Conservation (phyloP, 2,888 invertebrate species). For the Drosophila siamana region DNA sequence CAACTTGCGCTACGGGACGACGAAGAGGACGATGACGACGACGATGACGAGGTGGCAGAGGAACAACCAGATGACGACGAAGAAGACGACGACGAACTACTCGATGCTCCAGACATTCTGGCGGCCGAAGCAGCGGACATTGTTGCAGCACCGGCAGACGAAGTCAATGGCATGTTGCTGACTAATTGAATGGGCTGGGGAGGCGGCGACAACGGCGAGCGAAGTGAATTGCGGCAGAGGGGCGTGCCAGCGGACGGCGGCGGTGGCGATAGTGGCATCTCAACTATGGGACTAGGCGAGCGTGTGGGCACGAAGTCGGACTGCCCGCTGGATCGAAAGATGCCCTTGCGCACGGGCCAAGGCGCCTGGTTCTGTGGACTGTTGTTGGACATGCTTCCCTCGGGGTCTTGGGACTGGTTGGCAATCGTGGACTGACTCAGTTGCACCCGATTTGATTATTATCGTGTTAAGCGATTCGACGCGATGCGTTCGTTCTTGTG, state of each 20-base stretch:
- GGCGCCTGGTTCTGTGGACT: constrained; percentile 87
- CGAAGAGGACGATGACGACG: constrained; percentile 66
- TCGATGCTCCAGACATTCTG: constrained; percentile 56
- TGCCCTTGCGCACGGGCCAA: constrained; percentile 90
- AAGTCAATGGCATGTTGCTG: constrained; percentile 69
- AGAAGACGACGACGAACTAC: constrained; percentile 41
- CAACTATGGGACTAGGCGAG: constrained; percentile 85
- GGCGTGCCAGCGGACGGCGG: constrained; percentile 69
- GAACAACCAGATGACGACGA: constrained; percentile 49
- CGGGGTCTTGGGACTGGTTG: no score
- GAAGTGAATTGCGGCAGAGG: constrained; percentile 62
- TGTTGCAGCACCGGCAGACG: constrained; percentile 73
- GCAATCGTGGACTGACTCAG: background rate
- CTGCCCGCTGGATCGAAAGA: constrained; percentile 86
- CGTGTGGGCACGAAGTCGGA: constrained; percentile 85
- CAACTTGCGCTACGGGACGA: constrained; percentile 70
- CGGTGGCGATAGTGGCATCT: constrained; percentile 85
- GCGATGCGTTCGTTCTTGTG: constrained; percentile 9
- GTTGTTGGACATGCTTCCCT: constrained; percentile 84
- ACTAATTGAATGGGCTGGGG: constrained; percentile 80
- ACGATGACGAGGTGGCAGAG: constrained; percentile 64
- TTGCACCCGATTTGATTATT: background rate
- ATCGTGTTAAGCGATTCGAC: constrained; percentile 13
- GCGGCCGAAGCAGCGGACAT: constrained; percentile 56
- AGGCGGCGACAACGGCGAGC: constrained; percentile 78